phyloP scores from a whole-genome alignment of 2,113 vertebrate species.

The Copsychus sechellarum region DNA sequence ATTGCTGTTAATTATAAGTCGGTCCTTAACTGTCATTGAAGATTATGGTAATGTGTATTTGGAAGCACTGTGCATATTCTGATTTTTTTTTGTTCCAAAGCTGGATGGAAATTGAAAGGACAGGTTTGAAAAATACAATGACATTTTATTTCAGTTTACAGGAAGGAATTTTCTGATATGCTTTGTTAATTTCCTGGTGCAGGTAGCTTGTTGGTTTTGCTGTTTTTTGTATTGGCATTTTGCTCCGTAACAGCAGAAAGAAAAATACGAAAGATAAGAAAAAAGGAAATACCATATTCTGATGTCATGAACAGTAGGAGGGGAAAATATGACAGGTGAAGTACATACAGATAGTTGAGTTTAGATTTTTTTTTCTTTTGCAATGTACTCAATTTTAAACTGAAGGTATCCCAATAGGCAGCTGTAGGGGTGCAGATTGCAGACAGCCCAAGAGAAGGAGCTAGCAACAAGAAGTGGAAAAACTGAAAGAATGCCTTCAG shows the following conservation, averaged over 20 bases:
- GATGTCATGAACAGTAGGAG: not conserved
- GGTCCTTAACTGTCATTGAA: not conserved
- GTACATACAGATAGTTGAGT: not conserved
- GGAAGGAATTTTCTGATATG: not conserved
- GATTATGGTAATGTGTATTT: not conserved
- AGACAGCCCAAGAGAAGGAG: not conserved
- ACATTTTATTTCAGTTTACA: not conserved
- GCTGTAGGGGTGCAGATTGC: not conserved
- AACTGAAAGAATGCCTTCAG: not conserved
- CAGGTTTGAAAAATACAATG: not conserved
- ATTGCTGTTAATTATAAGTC: not conserved
- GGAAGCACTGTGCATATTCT: not conserved
- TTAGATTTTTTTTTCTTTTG: not conserved
- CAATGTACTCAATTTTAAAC: not conserved
- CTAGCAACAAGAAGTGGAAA: not conserved
- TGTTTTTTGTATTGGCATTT: not conserved
- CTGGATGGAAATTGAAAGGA: not conserved
- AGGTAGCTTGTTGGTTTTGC: not conserved
- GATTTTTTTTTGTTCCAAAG: not conserved
- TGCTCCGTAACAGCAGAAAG: not conserved
- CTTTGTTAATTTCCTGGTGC: not conserved
- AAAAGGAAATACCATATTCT: not conserved
- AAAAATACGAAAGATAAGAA: not conserved
- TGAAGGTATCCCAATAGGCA: not conserved
- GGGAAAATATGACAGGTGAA: not conserved